These are phyloP conservation scores for Tympanoctomys barrerae DNA, from an alignment of 2,797 vertebrate species.

Conservation along the genomic window DNA sequence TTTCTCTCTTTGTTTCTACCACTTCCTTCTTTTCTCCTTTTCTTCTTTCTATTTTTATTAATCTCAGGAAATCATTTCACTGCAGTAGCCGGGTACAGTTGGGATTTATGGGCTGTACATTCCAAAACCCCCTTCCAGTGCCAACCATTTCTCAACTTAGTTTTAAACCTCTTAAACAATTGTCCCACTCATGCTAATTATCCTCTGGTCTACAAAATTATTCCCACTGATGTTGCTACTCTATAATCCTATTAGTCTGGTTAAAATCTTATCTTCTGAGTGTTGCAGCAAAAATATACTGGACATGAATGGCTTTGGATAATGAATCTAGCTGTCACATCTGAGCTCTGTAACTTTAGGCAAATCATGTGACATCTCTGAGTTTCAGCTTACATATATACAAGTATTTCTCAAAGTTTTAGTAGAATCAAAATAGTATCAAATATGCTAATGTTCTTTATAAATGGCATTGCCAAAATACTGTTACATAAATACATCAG, in stretches of 20 bases:
- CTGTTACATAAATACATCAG: neutral
- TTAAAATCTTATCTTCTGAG: neutral
- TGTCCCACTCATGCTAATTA: neutral
- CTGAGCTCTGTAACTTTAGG: neutral
- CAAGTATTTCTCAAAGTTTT: neutral
- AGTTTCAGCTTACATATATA: neutral
- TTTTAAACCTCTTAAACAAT: neutral
- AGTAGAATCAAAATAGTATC: neutral
- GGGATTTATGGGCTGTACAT: neutral
- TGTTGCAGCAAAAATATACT: neutral
- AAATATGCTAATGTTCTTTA: neutral
- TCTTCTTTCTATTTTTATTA: neutral
- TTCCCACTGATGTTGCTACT: neutral
- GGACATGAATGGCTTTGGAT: neutral
- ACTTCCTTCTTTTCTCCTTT: neutral
- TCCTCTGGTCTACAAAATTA: neutral
- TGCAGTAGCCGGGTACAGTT: neutral
- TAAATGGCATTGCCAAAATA: neutral
- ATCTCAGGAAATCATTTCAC: constrained; percentile 4
- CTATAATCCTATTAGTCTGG: neutral
- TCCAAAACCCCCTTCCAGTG: fast-evolving
- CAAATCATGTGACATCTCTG: neutral
- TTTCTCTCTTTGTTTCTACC: neutral
- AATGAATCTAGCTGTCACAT: neutral
- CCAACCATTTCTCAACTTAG: neutral